These are phyloP conservation scores for Drosophila peninsularis DNA, from an alignment of 2,888 invertebrate species.

Conservation along the genomic window DNA sequence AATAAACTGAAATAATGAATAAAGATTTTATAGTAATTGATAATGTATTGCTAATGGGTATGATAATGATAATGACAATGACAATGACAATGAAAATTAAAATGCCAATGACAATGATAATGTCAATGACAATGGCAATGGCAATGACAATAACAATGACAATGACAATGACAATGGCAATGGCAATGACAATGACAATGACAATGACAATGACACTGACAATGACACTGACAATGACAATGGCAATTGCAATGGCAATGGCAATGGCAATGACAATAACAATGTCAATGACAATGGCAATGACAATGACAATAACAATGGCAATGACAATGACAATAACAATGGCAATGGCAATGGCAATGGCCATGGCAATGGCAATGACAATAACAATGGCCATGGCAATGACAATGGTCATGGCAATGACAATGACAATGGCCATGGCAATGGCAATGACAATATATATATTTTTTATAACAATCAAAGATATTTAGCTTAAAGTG, in stretches of 20 bases:
- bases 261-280: constrained; percentile 1
- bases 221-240: background rate
- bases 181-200: constrained; percentile 3
- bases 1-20: constrained; percentile 19
- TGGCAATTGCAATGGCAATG: constrained; percentile 1
- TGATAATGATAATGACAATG: background rate
- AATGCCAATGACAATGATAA: background rate
- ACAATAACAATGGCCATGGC: too few species aligned
- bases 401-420: too few species aligned
- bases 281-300: background rate
- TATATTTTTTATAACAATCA: too few species aligned
- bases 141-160: constrained; percentile 2
- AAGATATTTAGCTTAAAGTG: too few species aligned
- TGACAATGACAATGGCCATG: too few species aligned
- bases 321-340: background rate
- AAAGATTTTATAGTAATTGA: background rate
- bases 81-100: background rate
- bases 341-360: background rate
- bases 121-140: background rate
- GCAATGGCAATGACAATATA: too few species aligned
- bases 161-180: constrained; percentile 3
- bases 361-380: background rate
- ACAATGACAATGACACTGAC: constrained; percentile 2
- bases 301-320: too few species aligned
- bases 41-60: background rate